Conservation (phyloP, 2,113 vertebrate species). For the Actenoides lindsayi region DNA sequence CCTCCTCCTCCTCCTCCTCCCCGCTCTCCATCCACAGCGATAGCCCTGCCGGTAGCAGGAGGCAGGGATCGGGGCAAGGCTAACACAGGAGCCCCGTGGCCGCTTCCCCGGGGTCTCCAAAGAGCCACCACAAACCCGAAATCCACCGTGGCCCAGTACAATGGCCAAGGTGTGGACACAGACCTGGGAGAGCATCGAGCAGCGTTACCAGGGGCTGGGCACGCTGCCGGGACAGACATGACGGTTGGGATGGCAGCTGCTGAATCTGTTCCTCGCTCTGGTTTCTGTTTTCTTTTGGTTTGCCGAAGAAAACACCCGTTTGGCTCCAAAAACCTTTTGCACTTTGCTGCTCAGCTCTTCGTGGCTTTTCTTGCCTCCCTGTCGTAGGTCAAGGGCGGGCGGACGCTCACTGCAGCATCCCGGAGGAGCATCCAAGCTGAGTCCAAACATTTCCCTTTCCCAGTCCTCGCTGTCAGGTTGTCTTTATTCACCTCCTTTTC, state of each 20-base stretch:
- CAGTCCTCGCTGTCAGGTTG: not conserved
- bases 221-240: conserved; percentile 7
- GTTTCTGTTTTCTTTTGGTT: not conserved
- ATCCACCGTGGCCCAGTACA: not conserved
- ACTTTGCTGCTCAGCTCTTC: not conserved
- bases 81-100: not conserved
- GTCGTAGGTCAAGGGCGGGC: fast-evolving
- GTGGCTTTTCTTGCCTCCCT: not conserved
- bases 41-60: not conserved
- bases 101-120: not conserved
- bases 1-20: not conserved
- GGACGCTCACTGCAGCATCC: not conserved
- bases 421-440: not conserved
- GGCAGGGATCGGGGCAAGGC: not conserved
- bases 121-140: not conserved
- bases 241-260: not conserved
- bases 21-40: not conserved
- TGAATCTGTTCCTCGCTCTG: not conserved
- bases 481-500: not conserved
- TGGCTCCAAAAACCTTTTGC: not conserved
- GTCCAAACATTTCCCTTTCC: not conserved
- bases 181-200: conserved; percentile 34
- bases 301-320: not conserved
- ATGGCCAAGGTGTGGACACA: not conserved
- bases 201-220: not conserved